These are phyloP conservation scores for Molorchus minor DNA, from an alignment of 2,888 invertebrate species.

Conservation along the genomic window DNA sequence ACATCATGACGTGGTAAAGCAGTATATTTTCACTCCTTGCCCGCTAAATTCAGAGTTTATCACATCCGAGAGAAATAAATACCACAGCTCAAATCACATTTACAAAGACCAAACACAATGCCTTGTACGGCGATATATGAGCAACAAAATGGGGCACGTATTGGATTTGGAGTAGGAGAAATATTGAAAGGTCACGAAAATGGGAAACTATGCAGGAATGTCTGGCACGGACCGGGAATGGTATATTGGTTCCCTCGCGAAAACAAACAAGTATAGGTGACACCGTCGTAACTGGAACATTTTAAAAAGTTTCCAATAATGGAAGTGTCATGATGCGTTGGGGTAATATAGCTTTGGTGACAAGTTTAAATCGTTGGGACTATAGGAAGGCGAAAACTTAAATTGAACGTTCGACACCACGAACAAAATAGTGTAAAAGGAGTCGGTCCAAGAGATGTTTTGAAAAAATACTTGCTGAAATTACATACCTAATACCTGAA, in stretches of 20 bases:
- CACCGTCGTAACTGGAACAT: not conserved
- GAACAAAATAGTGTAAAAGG: too few species aligned
- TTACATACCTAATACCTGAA: too few species aligned
- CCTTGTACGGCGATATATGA: too few species aligned
- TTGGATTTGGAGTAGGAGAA: not conserved
- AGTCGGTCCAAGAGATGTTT: too few species aligned
- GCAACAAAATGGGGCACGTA: not conserved
- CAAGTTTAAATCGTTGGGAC: not conserved
- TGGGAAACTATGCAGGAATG: not conserved
- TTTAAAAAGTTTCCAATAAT: constrained; percentile 4
- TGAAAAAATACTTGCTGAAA: too few species aligned
- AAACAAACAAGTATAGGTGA: not conserved
- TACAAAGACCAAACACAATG: too few species aligned
- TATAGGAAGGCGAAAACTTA: constrained; percentile 1
- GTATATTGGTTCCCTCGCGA: not conserved
- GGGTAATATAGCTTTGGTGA: not conserved
- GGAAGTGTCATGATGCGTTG: not conserved
- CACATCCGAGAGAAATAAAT: too few species aligned
- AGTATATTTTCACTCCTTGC: too few species aligned
- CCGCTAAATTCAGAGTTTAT: too few species aligned
- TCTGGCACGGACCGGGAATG: not conserved
- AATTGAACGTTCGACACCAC: constrained; percentile 1
- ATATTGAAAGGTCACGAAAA: not conserved
- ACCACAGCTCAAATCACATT: too few species aligned
- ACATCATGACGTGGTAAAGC: too few species aligned